Conservation (phyloP, 2,113 vertebrate species). For the Oenanthe oenanthe region DNA sequence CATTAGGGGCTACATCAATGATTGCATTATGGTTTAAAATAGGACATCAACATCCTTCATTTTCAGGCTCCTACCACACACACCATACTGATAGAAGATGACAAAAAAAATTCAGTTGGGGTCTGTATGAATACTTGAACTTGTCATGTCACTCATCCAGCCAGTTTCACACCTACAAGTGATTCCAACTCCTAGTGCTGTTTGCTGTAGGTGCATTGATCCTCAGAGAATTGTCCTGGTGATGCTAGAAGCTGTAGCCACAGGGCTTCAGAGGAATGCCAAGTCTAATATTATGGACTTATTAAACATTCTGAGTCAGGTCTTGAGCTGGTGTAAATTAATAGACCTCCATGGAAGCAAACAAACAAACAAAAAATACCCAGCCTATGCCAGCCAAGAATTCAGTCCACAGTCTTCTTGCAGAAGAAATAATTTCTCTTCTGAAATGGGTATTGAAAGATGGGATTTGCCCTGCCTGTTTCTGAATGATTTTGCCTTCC, state of each 20-base stretch:
- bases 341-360: conserved; percentile 38
- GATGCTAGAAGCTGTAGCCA: not conserved
- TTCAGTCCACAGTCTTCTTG: not conserved
- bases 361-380: not conserved
- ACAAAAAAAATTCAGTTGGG: not conserved
- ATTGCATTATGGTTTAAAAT: not conserved
- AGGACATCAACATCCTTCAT: not conserved
- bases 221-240: not conserved
- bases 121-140: not conserved
- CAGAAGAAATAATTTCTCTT: not conserved
- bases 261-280: not conserved
- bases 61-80: not conserved
- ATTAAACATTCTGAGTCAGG: conserved; percentile 19
- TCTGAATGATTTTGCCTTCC: not conserved
- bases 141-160: not conserved
- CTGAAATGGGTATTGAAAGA: not conserved
- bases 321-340: conserved; percentile 33
- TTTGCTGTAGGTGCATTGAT: not conserved
- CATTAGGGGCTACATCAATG: not conserved
- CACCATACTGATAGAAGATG: not conserved
- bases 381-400: not conserved
- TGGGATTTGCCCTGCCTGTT: not conserved
- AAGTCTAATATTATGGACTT: not conserved
- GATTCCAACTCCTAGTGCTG: not conserved
- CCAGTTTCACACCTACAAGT: not conserved